A percentile compares a stretch with the other conserved stretches of the same genome.
Conservation (phyloP, 1,140 invertebrate species). For the Lordiphosa clarofinis region DNA sequence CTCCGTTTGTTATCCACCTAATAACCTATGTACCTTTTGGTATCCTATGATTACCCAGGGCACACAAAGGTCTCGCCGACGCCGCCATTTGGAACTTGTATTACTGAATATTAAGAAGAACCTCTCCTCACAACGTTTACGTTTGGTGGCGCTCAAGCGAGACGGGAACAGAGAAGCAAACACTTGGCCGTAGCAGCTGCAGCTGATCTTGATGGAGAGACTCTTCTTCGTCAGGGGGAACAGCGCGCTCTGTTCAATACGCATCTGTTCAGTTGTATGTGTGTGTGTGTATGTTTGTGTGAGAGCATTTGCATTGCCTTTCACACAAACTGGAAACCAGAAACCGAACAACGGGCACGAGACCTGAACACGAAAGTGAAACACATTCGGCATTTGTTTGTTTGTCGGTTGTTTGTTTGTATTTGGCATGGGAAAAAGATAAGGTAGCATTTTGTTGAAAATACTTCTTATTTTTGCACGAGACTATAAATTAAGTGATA, state of each 20-base stretch:
- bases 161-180: constrained; percentile 23
- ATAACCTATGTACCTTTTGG: not conserved
- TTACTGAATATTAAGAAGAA: constrained; percentile 36
- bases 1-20: not conserved
- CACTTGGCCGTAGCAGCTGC: constrained; percentile 41
- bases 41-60: not conserved
- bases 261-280: constrained; percentile 7
- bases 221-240: constrained; percentile 1
- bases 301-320: constrained; percentile 21
- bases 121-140: constrained; percentile 14
- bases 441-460: constrained; percentile 14
- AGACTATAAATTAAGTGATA: constrained; percentile 13
- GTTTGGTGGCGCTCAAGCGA: constrained; percentile 40
- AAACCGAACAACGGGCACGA: constrained; percentile 54
- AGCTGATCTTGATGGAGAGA: constrained; percentile 59
- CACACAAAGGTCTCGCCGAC: not conserved
- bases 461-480: constrained; percentile 23
- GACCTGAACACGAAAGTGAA: constrained; percentile 69
- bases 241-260: constrained; percentile 3
- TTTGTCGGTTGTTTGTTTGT: constrained; percentile 35
- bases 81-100: constrained; percentile 16
- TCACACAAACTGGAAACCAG: constrained; percentile 43
- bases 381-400: constrained; percentile 47
- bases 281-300: not conserved
- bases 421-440: constrained; percentile 43